Evolutionary conservation across 2,797 vertebrate genomes (phyloP), one percentile per base, ranked within the genome.

Genomic region (Etheostoma perlongum): DNA sequence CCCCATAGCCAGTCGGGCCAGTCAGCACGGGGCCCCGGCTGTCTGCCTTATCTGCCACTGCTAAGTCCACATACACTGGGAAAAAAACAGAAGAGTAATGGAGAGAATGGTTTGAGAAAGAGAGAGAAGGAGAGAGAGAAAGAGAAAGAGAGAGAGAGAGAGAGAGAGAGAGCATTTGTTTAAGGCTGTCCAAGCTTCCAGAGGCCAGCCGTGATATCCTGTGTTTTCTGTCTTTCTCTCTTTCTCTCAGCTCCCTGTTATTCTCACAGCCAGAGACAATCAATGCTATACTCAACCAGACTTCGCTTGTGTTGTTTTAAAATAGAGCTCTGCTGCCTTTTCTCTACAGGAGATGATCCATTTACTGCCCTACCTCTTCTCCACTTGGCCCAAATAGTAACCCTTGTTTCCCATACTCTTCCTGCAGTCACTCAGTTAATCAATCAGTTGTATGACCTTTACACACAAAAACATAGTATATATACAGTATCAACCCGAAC

Each of bases 271-370:
- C 83, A 72, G 90, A 94, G 93, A 94, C 89, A 96, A 98, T 97
- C 96, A 94, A 97, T 98, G 96, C 83, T 92, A 94, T 92, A 86
- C 95, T 97, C 95, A 94, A 95, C 93, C 94, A 94, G 84, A 96
- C 96, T 96, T 96, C 95, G 95, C 96, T 93, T 88, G 91, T 95
- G 94, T 94, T 92, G 90, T 94, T 96, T 95, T 96, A 95, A 95
- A 95, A 93, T 93, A 92, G 89, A 81, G 90, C 80, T 78, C 86
- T 79, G 92, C 93, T 93, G 93, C 94, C 93, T 95, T 93, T 89
- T 93, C 92, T 84, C 59, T 30, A 85, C 82, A 87, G 81, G 92
- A 89, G 89, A 85, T 83, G 89, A 92, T 95, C 91, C 92, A 83
- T 93, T 81, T 65, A 88, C 86, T 89, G 92, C 77, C 72, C 85